Conservation (phyloP, 2,888 invertebrate genomes). For the Dasysyrphus tricinctus region DNA sequence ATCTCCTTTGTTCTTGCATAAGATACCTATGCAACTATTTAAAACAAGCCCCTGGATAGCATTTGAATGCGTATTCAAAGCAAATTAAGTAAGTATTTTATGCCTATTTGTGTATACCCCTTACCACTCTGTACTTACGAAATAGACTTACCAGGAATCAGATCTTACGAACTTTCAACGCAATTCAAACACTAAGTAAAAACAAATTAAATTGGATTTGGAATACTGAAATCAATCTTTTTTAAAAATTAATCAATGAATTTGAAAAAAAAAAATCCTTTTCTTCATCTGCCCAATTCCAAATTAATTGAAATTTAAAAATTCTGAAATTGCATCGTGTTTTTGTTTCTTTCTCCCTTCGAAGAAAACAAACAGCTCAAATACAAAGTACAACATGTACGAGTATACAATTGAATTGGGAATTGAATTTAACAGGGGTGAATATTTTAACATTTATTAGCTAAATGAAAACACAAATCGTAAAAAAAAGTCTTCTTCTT, state of each 20-base stretch:
- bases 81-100: too few species aligned
- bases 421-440: conserved; percentile 16
- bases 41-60: too few species aligned
- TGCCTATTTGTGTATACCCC: too few species aligned
- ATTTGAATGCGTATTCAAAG: too few species aligned
- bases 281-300: not conserved
- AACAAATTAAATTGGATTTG: not conserved
- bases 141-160: too few species aligned
- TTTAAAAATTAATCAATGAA: not conserved
- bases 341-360: not conserved
- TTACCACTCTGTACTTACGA: too few species aligned
- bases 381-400: not conserved
- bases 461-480: conserved; percentile 28
- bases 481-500: not conserved
- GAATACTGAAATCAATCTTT: not conserved
- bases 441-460: conserved; percentile 29
- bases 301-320: not conserved
- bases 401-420: conserved; percentile 14
- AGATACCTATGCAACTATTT: too few species aligned
- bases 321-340: not conserved
- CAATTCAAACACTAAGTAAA: not conserved
- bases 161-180: too few species aligned
- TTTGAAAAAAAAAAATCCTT: not conserved
- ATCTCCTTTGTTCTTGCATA: too few species aligned
- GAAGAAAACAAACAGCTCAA: not conserved